Base-by-base conservation (phyloP, 1,140 invertebrate genomes). In the Nixonia krombeini region DNA sequence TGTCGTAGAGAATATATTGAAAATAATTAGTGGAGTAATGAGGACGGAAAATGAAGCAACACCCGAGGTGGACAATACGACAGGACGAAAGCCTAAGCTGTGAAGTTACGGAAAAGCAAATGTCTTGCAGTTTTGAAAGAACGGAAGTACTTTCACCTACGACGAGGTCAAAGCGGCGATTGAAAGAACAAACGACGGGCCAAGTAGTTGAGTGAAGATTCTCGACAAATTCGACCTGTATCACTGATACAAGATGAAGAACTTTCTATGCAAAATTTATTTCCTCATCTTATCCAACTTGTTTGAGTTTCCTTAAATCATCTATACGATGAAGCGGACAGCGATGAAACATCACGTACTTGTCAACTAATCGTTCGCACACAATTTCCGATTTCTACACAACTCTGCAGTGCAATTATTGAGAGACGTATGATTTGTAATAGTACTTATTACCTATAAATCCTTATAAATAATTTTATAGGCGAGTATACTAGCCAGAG, bases 61-160 rank as follows among this genome's bases (percentile, higher is more conserved):
- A 26, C 16, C 10, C 12, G n/a, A 56, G 15, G n/a, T 15, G 45
- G 23, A 10, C 16, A 38, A 15, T 49, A 2, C 8, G 28, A 2
- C 10, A 58, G 41, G 3, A 42, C 38, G 46, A 50, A 49, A 50
- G 45, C 21, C 41, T 58, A 44, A 42, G 42, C 47, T 35, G 12
- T 18, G 28, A 53, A 55, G 3, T 56, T 44, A 29, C 17, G 15
- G 47, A 51, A 52, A 57, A 52, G 44, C 51, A 21, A 21, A 21
- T 21, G 6, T 21, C 21, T 21, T 21, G 21, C 2, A 23, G 35
- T 75, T 79, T 79, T 73, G 68, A 77, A 77, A 73, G 70, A 78
- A 63, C 78, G 78, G 77, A 82, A 80, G 75, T 76, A 71, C 77
- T 78, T 79, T 75, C 75, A 75, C 59, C 35, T 44, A 28, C 41